A percentile compares a stretch with the other conserved stretches of the same genome.
These are phyloP conservation scores for Melanerpes aurifrons DNA, from an alignment of 2,113 vertebrate species.

Conservation along the genomic window DNA sequence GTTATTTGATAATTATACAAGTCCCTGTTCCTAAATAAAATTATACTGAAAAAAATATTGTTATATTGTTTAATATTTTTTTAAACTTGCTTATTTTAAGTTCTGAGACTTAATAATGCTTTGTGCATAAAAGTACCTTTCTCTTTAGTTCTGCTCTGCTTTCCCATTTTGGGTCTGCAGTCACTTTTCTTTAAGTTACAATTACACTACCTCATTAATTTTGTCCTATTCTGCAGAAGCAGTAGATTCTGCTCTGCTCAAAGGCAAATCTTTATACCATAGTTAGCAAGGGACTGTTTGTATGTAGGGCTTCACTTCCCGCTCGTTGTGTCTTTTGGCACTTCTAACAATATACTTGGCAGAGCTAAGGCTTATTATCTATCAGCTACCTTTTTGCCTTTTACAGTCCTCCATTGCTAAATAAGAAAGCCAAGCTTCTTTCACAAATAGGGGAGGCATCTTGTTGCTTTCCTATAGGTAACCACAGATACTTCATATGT, in stretches of 20 bases:
- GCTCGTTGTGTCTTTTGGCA: background rate
- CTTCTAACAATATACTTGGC: background rate
- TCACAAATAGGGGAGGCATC: background rate
- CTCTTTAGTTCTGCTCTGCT: background rate
- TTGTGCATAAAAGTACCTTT: background rate
- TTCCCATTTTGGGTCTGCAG: background rate
- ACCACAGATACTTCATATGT: constrained; percentile 48
- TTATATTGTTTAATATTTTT: background rate
- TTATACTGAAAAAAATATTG: background rate
- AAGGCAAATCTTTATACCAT: background rate
- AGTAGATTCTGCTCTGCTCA: background rate
- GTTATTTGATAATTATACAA: background rate
- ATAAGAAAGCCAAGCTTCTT: constrained; percentile 25
- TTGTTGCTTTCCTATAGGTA: constrained; percentile 38
- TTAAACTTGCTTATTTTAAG: background rate
- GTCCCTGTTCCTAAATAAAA: background rate
- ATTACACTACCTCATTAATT: background rate
- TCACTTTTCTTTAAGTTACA: background rate
- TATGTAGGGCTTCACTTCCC: background rate
- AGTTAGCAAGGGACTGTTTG: background rate
- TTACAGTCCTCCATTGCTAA: background rate
- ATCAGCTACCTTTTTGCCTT: background rate
- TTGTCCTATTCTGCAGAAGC: background rate
- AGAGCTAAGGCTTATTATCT: background rate
- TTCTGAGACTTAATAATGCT: background rate